Evolutionary conservation across 2,797 vertebrate species (phyloP), one percentile per base, ranked within the genome.

Genomic region (Parotocinclus haroldoi): DNA sequence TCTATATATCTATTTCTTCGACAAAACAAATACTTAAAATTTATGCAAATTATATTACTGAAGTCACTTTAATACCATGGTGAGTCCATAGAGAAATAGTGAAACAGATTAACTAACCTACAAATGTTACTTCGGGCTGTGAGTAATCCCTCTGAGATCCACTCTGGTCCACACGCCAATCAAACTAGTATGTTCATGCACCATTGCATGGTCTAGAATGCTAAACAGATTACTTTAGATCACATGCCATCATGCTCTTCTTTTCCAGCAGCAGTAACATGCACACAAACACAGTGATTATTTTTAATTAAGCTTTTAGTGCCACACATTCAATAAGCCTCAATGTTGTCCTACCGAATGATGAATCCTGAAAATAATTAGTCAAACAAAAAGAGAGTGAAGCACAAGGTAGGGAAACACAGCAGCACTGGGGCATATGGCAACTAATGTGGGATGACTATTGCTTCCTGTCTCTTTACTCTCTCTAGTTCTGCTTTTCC

Each of bases 401-500:
- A 61, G 49, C 50, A 49, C 48, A 64, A 63, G 54, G 61, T 69
- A 14, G 57, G 68, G 54, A 56, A 66, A 19, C 36, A 9, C n/a
- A 16, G 46, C 46, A 65, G 68, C 10, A 9, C 48, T 54, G 57
- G 62, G 68, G 66, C 51, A 58, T 68, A 71, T 53, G 68, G 55
- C 37, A 71, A 69, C 70, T 64, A 76, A 65, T 55, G 48, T 68
- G 42, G 51, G 53, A 71, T 63, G 51, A 45, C 9, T 54, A 46
- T 36, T n/a, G 17, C 42, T 58, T 58, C 36, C 16, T 16, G 19
- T 51, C 36, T 13, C 7, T 38, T 62, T 54, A 12, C 27, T 40
- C 61, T 69, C 79, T 69, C 76, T 81, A 42, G 19, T 11, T 69
- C 68, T 79, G 66, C 62, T 79, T 72, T 79, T 82, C 81, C 83